phyloP scores from a whole-genome alignment of 2,888 invertebrate species.

The Hypomecis punctinalis region DNA sequence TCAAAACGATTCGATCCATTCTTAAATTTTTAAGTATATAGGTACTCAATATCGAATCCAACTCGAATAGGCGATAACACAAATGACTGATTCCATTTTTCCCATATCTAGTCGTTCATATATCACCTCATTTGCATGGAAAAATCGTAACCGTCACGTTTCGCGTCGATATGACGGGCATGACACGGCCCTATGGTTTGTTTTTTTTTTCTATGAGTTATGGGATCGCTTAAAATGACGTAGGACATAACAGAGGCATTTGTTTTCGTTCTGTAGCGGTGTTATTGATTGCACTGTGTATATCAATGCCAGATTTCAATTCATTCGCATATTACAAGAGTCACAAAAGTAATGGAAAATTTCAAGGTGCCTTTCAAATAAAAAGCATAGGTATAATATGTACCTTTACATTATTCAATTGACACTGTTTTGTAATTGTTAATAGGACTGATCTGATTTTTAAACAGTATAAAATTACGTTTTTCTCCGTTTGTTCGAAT shows the following conservation, averaged over 20 bases:
- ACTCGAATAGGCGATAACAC: neutral
- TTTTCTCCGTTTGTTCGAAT: too few relatives aligned
- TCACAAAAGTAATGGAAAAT: neutral
- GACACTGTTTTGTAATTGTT: too few relatives aligned
- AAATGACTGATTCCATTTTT: neutral
- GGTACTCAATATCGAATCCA: neutral
- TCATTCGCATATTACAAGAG: neutral
- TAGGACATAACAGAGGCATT: conserved; percentile 15
- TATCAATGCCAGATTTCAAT: conserved; percentile 18
- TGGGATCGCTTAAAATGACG: conserved; percentile 17
- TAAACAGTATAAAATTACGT: too few relatives aligned
- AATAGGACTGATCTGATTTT: too few relatives aligned
- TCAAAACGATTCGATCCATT: too few relatives aligned
- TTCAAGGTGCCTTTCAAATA: neutral
- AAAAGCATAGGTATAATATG: neutral
- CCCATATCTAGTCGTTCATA: conserved; percentile 13
- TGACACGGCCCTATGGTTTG: conserved; percentile 27
- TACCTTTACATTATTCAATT: too few relatives aligned
- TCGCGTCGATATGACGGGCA: conserved; percentile 46
- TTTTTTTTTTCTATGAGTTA: conserved; percentile 17
- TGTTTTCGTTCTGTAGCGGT: conserved; percentile 12
- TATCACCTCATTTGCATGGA: conserved; percentile 63
- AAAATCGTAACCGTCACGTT: conserved; percentile 65
- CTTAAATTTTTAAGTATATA: too few relatives aligned
- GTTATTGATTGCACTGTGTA: conserved; percentile 22